Evolutionary conservation across 2,888 invertebrate genomes (phyloP), one percentile per base, ranked within the genome.

Genomic region (Sepioteuthis lessoniana): DNA sequence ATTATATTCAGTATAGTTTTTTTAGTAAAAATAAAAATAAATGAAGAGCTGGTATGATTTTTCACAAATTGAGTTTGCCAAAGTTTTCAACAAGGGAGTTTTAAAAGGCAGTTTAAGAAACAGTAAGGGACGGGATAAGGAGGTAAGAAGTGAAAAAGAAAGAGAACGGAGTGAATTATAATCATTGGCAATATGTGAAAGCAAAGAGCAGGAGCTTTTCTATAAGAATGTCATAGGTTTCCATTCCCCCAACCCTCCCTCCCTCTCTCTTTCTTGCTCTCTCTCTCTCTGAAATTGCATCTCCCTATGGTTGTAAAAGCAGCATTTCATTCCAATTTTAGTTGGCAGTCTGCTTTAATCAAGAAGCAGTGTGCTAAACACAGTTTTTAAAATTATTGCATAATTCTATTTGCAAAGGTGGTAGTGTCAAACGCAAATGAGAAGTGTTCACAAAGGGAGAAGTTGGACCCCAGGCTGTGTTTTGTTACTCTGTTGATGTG

Each of bases 21-120:
- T 35, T 76, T 35, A 76, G 76, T 76, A 76, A 76, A 76, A 76
- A 76, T 76, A 31, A 60, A 60, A 55, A 60, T 28, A 76, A 76
- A 76, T 76, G 76, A 76, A 76, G n/a, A 76, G 76, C n/a, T 76
- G 76, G 76, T 76, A 76, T 76, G 76, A 76, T 76, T 76, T 76
- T 76, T 76, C 76, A 76, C 76, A 76, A 76, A 76, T 76, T 76
- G n/a, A 76, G 76, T 76, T 76, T 76, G 76, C 76, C 76, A 76
- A 76, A 76, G 76, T 76, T 76, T 76, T 76, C 76, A 76, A 76
- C 76, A 76, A 76, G 76, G 76, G 76, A 76, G 76, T 76, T 76
- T 76, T 76, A 76, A 76, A 76, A n/a, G 76, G 76, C 76, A 76
- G n/a, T 76, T 76, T 76, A 13, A n/a, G n/a, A 76, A n/a, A n/a